Percentiles rank a stretch among this genome's conserved stretches.
Evolutionary conservation across 2,888 invertebrate species (phyloP).

Genomic region (Marasmarcha lunaedactyla): DNA sequence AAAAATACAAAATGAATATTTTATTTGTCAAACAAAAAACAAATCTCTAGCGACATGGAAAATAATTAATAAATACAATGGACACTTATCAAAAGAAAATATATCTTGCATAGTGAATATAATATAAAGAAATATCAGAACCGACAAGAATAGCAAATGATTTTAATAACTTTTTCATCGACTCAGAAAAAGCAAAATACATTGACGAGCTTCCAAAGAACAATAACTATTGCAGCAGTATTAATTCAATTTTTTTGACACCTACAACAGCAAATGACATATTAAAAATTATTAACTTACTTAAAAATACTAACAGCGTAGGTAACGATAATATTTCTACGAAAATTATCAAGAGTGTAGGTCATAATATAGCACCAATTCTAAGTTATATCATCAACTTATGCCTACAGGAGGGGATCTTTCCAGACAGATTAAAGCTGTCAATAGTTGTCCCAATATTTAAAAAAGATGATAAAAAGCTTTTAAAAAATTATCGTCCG

Average conservation of each 20-base stretch:
- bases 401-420: slow-evolving; percentile 3
- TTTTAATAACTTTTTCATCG: slow-evolving; percentile 3
- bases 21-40: neutral
- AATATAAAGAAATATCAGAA: neutral
- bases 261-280: neutral
- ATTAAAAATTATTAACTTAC: neutral
- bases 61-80: slow-evolving; percentile 1
- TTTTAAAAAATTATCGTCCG: neutral
- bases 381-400: slow-evolving; percentile 1
- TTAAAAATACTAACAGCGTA: slow-evolving; percentile 2
- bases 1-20: neutral
- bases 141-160: neutral
- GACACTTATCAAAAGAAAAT: neutral
- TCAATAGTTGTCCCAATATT: neutral
- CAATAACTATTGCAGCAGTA: too few species aligned
- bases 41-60: neutral
- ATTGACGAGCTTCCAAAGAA: too few species aligned
- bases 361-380: neutral
- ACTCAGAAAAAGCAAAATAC: neutral
- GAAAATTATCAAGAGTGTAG: neutral
- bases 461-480: neutral
- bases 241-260: slow-evolving; percentile 2
- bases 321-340: slow-evolving; percentile 2
- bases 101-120: neutral
- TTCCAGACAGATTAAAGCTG: slow-evolving; percentile 2